Conservation (phyloP, 2,888 invertebrate species). For the Halictus quadricinctus region DNA sequence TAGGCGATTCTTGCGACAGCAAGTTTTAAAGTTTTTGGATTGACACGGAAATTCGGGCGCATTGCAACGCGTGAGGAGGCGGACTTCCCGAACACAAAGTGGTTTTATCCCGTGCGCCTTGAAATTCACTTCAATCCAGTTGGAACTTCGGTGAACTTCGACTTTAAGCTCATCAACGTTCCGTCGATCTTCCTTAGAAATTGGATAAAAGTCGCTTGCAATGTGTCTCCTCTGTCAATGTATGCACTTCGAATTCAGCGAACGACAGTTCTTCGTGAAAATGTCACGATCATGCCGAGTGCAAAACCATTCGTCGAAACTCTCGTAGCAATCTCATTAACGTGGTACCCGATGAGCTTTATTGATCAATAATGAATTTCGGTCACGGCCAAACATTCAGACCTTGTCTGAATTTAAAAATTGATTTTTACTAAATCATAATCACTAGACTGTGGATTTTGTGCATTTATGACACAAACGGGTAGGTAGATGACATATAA, state of each 20-base stretch:
- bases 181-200: not conserved
- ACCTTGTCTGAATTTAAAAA: not conserved
- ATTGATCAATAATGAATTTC: not conserved
- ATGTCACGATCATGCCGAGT: not conserved
- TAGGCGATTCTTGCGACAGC: not conserved
- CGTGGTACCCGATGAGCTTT: not conserved
- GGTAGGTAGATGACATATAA: no score
- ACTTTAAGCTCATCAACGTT: slow-evolving; percentile 24
- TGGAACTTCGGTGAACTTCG: slow-evolving; percentile 15
- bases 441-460: no score
- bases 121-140: slow-evolving; percentile 21
- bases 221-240: not conserved
- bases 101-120: not conserved
- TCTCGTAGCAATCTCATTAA: not conserved
- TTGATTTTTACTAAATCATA: not conserved
- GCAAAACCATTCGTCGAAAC: not conserved
- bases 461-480: no score
- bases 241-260: slow-evolving; percentile 6
- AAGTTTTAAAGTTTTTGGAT: not conserved
- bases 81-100: slow-evolving; percentile 1
- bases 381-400: no score
- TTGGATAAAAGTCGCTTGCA: slow-evolving; percentile 29
- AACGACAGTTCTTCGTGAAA: not conserved
- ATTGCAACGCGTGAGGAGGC: not conserved
- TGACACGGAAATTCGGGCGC: not conserved